phyloP scores from a whole-genome alignment of 2,888 invertebrate species.

The Oxystoma pomonae region DNA sequence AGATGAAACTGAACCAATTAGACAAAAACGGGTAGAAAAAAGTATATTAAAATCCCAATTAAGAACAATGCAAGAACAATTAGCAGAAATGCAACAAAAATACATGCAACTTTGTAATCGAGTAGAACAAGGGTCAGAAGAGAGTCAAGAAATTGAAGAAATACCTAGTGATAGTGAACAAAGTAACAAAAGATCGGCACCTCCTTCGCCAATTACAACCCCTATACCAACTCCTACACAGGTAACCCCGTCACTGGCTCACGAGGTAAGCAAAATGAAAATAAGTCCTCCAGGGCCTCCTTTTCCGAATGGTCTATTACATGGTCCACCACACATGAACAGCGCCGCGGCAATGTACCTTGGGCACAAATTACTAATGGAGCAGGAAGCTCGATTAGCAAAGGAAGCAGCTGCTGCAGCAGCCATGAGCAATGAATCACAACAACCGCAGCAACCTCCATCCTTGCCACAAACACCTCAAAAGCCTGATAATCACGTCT shows the following conservation, averaged over 20 bases:
- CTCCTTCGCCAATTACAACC: conserved; percentile 55
- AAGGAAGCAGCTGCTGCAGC: conserved; percentile 58
- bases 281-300: conserved; percentile 48
- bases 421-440: conserved; percentile 54
- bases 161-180: conserved; percentile 67
- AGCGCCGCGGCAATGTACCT: conserved; percentile 65
- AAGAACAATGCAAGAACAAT: conserved; percentile 82
- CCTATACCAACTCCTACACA: conserved; percentile 48
- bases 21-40: conserved; percentile 82
- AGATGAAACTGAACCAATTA: conserved; percentile 71
- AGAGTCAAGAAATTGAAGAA: conserved; percentile 71
- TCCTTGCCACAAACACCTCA: conserved; percentile 38
- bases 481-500: conserved; percentile 65
- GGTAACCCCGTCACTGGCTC: conserved; percentile 36
- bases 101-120: conserved; percentile 83
- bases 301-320: conserved; percentile 48
- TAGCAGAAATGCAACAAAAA: conserved; percentile 88
- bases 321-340: conserved; percentile 48
- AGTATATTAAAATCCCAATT: conserved; percentile 82
- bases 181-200: conserved; percentile 49
- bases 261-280: conserved; percentile 47
- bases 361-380: conserved; percentile 74
- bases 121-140: conserved; percentile 76
- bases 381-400: conserved; percentile 72
- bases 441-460: conserved; percentile 43